These are phyloP conservation scores for Neelides sp. DNA, from an alignment of 1,140 invertebrate genomes.

Conservation along the genomic window DNA sequence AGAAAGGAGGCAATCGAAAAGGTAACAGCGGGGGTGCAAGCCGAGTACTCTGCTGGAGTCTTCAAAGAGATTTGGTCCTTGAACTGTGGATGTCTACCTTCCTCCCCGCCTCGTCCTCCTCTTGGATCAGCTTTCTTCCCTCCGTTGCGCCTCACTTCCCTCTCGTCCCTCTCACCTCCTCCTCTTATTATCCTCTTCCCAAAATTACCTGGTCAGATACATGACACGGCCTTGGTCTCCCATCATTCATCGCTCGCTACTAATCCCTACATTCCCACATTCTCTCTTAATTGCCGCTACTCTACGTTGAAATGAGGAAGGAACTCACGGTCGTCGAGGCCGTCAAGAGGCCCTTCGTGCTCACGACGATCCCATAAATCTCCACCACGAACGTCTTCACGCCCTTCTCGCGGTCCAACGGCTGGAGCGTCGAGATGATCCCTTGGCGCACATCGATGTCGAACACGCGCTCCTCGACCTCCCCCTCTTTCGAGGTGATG, in stretches of 20 bases:
- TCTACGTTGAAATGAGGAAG: background rate
- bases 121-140: background rate
- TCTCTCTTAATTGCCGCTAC: background rate
- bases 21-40: constrained; percentile 26
- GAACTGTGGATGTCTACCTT: constrained; percentile 21
- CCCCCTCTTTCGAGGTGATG: constrained; percentile 54
- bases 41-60: constrained; percentile 23
- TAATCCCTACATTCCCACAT: background rate
- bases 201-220: too few species aligned
- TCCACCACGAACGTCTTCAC: constrained; percentile 63
- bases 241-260: background rate
- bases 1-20: constrained; percentile 18
- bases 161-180: background rate
- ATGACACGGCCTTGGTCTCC: background rate
- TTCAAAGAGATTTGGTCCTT: constrained; percentile 26
- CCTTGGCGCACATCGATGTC: constrained; percentile 79
- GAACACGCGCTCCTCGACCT: constrained; percentile 68
- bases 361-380: constrained; percentile 61
- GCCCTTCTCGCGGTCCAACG: constrained; percentile 72
- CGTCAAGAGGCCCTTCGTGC: constrained; percentile 48
- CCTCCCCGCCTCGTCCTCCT: background rate
- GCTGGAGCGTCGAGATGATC: constrained; percentile 67
- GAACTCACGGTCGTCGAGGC: constrained; percentile 51
- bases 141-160: background rate
- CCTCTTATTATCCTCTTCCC: background rate